Evolutionary conservation across 2,113 vertebrate genomes (phyloP).

Genomic region (Galemys pyrenaicus): DNA sequence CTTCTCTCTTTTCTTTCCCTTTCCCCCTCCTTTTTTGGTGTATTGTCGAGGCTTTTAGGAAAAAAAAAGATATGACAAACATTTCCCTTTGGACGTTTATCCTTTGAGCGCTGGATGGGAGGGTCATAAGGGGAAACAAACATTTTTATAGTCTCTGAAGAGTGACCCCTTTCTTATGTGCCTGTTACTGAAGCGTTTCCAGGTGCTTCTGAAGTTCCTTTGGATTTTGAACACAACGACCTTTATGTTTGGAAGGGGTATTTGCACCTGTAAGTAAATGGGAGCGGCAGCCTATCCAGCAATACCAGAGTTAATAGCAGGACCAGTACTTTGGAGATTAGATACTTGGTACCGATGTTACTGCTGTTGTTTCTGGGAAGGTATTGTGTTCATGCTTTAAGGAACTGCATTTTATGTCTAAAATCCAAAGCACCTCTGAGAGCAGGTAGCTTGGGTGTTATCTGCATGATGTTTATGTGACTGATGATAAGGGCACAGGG

Average conservation of each 20-base stretch:
- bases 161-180: not conserved
- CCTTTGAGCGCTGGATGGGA: not conserved
- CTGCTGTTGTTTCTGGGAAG: constrained; percentile 24
- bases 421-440: not conserved
- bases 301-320: not conserved
- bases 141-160: not conserved
- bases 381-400: not conserved
- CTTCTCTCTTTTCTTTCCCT: not conserved
- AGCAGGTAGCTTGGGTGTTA: not conserved
- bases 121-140: not conserved
- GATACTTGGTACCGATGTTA: not conserved
- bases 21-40: no score
- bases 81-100: not conserved
- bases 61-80: not conserved
- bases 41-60: not conserved
- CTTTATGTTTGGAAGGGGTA: not conserved
- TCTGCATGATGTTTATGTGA: constrained; percentile 12
- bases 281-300: not conserved
- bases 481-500: not conserved
- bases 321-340: not conserved
- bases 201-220: constrained; percentile 43
- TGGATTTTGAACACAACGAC: not conserved
- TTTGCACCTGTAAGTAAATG: not conserved
- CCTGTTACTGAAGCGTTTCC: not conserved
- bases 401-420: not conserved